These are phyloP conservation scores for Diplodus sargus DNA, from an alignment of 2,797 vertebrate genomes.

Conservation along the genomic window DNA sequence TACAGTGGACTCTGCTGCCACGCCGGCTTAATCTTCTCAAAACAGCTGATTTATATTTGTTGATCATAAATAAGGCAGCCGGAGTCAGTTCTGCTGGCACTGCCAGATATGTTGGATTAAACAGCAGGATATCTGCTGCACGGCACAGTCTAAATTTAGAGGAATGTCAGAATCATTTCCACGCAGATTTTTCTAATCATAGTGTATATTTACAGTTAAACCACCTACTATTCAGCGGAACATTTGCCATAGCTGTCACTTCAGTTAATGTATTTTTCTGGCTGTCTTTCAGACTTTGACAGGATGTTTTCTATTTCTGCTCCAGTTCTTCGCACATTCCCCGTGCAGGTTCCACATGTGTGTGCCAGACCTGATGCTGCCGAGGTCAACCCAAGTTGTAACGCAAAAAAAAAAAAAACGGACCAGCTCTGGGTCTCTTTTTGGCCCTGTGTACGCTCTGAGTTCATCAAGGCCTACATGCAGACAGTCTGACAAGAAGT, in stretches of 20 bases:
- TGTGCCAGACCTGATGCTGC: slow-evolving; percentile 53
- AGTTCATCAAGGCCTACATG: slow-evolving; percentile 29
- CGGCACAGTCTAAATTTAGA: slow-evolving; percentile 35
- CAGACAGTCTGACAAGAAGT: neutral
- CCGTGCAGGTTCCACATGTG: slow-evolving; percentile 45
- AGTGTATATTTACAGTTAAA: slow-evolving; percentile 14
- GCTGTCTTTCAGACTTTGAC: slow-evolving; percentile 30
- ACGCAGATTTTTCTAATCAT: slow-evolving; percentile 10
- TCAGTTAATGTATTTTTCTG: slow-evolving; percentile 11
- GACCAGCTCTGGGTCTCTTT: slow-evolving; percentile 34
- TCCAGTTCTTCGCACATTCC: slow-evolving; percentile 56
- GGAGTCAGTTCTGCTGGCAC: slow-evolving; percentile 45
- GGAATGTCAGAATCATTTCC: slow-evolving; percentile 15
- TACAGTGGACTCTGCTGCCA: slow-evolving; percentile 32
- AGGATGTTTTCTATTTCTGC: slow-evolving; percentile 47
- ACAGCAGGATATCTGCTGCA: slow-evolving; percentile 25
- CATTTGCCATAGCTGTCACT: slow-evolving; percentile 45
- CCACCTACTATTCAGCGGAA: neutral
- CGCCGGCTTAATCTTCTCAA: slow-evolving; percentile 19
- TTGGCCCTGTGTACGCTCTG: slow-evolving; percentile 24
- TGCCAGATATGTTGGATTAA: slow-evolving; percentile 43
- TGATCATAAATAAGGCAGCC: slow-evolving; percentile 16
- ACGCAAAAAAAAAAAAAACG: slow-evolving; percentile 38
- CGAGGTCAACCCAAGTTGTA: slow-evolving; percentile 23
- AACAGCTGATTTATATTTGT: slow-evolving; percentile 22